These are phyloP conservation scores for Drosophila fuyamai DNA, from an alignment of 1,140 invertebrate genomes.

Conservation along the genomic window DNA sequence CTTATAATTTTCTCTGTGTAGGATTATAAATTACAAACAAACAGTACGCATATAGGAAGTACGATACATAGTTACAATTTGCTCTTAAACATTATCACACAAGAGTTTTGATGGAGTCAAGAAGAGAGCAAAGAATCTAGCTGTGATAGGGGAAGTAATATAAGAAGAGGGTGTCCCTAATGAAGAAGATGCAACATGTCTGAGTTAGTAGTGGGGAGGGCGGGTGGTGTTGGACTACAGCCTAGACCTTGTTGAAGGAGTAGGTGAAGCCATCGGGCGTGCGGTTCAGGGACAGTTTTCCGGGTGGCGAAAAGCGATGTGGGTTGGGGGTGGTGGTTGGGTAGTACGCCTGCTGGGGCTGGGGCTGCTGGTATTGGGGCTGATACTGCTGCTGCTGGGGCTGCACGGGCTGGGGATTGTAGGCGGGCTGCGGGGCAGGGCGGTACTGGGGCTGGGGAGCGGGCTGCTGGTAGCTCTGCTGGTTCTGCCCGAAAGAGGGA, in stretches of 20 bases:
- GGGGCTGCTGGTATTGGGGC: slow-evolving; percentile 84
- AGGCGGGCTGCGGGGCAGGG: slow-evolving; percentile 81
- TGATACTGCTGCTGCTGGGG: slow-evolving; percentile 83
- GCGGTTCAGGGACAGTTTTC: slow-evolving; percentile 92
- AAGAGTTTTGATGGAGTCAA: slow-evolving; percentile 73
- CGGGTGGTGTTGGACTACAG: slow-evolving; percentile 44
- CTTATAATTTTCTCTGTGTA: slow-evolving; percentile 45
- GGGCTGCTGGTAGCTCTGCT: slow-evolving; percentile 75
- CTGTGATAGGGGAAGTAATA: slow-evolving; percentile 15
- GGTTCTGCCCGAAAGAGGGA: slow-evolving; percentile 77
- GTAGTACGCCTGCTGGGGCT: slow-evolving; percentile 82
- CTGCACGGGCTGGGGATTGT: slow-evolving; percentile 75
- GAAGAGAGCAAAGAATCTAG: slow-evolving; percentile 10
- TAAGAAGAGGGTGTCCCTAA: slow-evolving; percentile 26
- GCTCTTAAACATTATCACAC: slow-evolving; percentile 79
- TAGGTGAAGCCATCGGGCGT: slow-evolving; percentile 94
- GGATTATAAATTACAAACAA: slow-evolving; percentile 67
- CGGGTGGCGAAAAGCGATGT: slow-evolving; percentile 91
- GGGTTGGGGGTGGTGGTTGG: slow-evolving; percentile 88
- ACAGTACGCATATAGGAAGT: slow-evolving; percentile 68
- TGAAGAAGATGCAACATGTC: slow-evolving; percentile 62
- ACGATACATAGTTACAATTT: slow-evolving; percentile 52
- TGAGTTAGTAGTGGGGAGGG: slow-evolving; percentile 8
- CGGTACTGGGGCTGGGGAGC: slow-evolving; percentile 80
- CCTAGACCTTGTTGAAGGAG: slow-evolving; percentile 89